phyloP scores from a whole-genome alignment of 2,888 invertebrate genomes.

The Pogonocherus hispidulus region DNA sequence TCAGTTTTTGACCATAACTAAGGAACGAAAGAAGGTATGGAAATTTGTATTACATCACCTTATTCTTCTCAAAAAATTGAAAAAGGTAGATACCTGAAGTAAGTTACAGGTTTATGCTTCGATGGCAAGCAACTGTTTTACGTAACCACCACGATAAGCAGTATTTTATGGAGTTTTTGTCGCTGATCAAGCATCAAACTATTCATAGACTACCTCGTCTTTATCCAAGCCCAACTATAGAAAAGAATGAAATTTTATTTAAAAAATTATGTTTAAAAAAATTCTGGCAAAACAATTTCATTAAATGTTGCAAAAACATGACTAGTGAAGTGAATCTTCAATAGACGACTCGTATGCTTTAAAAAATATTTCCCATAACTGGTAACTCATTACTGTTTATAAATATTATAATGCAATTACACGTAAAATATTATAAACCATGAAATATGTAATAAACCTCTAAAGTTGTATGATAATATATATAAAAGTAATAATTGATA shows the following conservation, averaged over 20 bases:
- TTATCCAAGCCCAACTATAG: constrained; percentile 91
- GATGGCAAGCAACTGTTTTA: background rate
- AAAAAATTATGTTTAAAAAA: constrained; percentile 48
- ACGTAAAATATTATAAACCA: background rate
- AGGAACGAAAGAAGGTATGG: too few species aligned
- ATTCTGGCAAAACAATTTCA: constrained; percentile 47
- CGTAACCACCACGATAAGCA: background rate
- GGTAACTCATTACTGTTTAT: too few species aligned
- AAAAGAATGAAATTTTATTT: constrained; percentile 61
- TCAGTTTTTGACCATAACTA: too few species aligned
- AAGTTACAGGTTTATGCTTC: too few species aligned
- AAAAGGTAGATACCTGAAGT: too few species aligned
- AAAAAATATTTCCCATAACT: constrained; percentile 27
- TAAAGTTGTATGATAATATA: too few species aligned
- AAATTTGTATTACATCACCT: too few species aligned
- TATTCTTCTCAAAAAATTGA: too few species aligned
- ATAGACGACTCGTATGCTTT: constrained; percentile 42
- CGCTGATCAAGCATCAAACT: constrained; percentile 54
- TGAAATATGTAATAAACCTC: too few species aligned
- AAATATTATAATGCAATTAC: too few species aligned
- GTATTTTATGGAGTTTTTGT: constrained; percentile 42
- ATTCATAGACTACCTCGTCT: constrained; percentile 81
- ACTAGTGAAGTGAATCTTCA: constrained; percentile 46
- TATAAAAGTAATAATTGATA: too few species aligned
- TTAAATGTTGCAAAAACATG: constrained; percentile 48